phyloP scores from a whole-genome alignment of 2,113 vertebrate genomes.

The Balaeniceps rex region DNA sequence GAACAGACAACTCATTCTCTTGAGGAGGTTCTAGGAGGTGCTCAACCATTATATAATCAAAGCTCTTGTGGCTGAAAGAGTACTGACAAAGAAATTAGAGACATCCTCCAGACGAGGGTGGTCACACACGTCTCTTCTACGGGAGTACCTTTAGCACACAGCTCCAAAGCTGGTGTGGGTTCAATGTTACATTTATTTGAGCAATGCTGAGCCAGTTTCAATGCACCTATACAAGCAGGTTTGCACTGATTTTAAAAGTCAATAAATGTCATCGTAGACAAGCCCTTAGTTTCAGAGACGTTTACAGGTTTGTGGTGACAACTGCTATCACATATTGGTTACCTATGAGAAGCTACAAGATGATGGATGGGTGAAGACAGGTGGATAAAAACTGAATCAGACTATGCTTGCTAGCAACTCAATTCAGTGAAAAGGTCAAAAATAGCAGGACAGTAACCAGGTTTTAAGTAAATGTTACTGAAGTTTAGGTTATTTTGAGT shows the following conservation, averaged over 20 bases:
- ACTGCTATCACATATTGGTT: neutral
- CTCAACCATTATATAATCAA: neutral
- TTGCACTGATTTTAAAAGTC: neutral
- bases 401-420: neutral
- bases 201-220: neutral
- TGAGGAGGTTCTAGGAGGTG: neutral
- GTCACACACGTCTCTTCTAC: neutral
- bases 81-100: neutral
- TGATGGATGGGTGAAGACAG: neutral
- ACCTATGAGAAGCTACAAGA: neutral
- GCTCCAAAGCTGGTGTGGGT: neutral
- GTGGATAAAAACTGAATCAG: neutral
- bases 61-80: neutral
- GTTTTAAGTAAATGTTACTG: neutral
- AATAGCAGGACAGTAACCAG: neutral
- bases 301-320: neutral
- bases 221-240: neutral
- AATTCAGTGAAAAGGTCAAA: neutral
- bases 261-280: neutral
- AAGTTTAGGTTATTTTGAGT: neutral
- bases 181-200: neutral
- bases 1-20: neutral
- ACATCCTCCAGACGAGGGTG: neutral
- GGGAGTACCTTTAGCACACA: neutral
- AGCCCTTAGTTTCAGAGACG: neutral